Base-by-base conservation (phyloP, 2,888 invertebrate species). In the Hecatera dysodea region DNA sequence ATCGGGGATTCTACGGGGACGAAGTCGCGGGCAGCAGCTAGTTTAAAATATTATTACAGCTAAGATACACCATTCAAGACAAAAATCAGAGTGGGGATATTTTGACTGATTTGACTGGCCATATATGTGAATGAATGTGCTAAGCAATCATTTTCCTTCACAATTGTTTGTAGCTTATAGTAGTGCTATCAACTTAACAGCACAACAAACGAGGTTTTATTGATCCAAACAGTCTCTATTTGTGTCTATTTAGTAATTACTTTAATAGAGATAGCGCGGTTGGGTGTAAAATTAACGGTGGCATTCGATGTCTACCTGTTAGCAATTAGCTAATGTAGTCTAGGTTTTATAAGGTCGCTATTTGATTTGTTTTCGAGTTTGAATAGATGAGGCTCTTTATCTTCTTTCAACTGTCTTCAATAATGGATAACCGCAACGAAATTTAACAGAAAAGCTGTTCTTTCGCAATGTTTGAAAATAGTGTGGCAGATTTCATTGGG, bases 291-390 rank as follows among this genome's bases (percentile, higher is more conserved):
- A 50, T 57, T 19, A 55, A 42, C 8, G 19, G 17, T 12, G 19
- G 22, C 27, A 22, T 33, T 29, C 2, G 60, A 70, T 60, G 29
- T 33, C 1, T 71, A 67, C 64, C 71, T 27, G 15, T 9, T 9
- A 19, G 57, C 66, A 46, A 76, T 72, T 46, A 48, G 22, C 65
- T 69, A 65, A 75, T 68, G 52, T 29, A 4, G 3, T 46, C 55
- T 50, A 65, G 72, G 42, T 33, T 48, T 22, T 62, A 66, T 55
- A 15, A 9, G 27, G 17, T n/a, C 17, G 22, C 19, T 12, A 39
- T 1, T 59, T 66, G 15, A 56, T 33, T 59, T 15, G 19, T 67
- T 66, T 7, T 24, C n/a, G n/a, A 6, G 42, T 60, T 63, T 12
- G 11, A 53, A 39, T 55, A 42, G 11, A 29, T 29, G 50, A 11